Base-by-base conservation (phyloP, 2,797 vertebrate genomes). In the Gallinago solitaria region DNA sequence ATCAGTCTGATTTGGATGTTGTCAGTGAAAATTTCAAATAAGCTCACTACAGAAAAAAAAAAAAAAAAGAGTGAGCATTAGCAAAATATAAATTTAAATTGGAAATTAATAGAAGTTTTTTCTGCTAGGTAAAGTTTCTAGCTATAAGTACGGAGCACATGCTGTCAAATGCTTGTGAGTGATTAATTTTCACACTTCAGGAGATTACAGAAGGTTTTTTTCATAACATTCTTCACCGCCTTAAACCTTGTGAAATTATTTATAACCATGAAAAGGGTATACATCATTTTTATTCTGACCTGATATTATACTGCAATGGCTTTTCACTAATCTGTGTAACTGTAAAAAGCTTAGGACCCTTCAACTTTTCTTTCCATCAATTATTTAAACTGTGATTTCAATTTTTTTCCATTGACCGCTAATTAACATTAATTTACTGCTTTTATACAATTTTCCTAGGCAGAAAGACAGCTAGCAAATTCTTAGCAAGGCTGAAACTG, bases 101-200 rank as follows among this genome's bases (percentile, higher is more conserved):
- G 16, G 23, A 71, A 77, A 71, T 39, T 20, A 50, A 24, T 39
- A 12, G 4, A 27, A 73, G 28, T 88, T 83, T 35, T 64, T 64
- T 3, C 32, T 68, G 68, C 25, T 56, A 27, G 28, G 61, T 12
- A 30, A 80, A 80, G 51, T 54, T 86, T 47, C 73, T 16, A 30
- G 56, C 37, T 83, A 0, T 12, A 24, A 30, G 21, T 4, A 35
- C 1, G 8, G 64, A 83, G 77, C 56, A n/a, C 73, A 6, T 24
- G 21, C 48, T 95, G 77, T 53, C 73, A 69, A 60, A 67, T n/a
- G 59, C 35, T 83, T 56, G 15, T 4, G 17, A 88, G 83, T 83
- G 73, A 94, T 80, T 86, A 80, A 86, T 96, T 89, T 89, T 88
- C 87, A 94, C 77, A 89, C 83, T 88, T 83, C 27, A 53, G 76